Evolutionary conservation across 2,113 vertebrate genomes (phyloP).

Genomic region (Lasiurus cinereus): DNA sequence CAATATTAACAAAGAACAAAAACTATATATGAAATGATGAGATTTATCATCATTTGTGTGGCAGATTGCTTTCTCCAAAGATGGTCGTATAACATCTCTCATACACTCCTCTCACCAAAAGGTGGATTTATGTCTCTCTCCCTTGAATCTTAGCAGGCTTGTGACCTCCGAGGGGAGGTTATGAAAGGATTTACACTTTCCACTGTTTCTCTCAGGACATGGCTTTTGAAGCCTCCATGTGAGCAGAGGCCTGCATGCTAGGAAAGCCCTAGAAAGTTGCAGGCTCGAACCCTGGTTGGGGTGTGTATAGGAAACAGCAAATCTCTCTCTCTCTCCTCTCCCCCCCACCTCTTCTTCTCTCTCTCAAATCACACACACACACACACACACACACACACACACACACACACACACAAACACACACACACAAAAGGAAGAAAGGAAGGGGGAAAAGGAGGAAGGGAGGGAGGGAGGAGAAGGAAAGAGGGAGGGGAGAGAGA

Average conservation of each 20-base stretch:
- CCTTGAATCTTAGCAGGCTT: background rate
- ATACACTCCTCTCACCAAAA: background rate
- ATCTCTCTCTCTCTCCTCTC: no score
- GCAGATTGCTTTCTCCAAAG: constrained; percentile 38
- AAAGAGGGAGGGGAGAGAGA: background rate
- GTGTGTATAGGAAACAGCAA: background rate
- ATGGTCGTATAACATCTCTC: background rate
- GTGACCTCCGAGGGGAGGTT: background rate
- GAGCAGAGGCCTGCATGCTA: background rate
- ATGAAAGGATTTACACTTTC: background rate
- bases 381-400: no score
- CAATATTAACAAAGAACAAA: background rate
- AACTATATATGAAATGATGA: background rate
- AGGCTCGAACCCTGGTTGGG: background rate
- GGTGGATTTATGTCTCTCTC: background rate
- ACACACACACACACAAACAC: no score
- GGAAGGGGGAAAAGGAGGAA: background rate
- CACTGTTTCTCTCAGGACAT: constrained; percentile 5
- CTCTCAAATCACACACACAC: no score
- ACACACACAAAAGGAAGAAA: background rate
- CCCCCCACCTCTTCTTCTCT: no score
- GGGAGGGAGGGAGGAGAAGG: background rate
- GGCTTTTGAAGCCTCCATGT: background rate
- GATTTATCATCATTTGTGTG: background rate
- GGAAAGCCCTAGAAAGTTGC: background rate